Conservation (phyloP, 1,140 invertebrate genomes). For the Drosophila pachea region DNA sequence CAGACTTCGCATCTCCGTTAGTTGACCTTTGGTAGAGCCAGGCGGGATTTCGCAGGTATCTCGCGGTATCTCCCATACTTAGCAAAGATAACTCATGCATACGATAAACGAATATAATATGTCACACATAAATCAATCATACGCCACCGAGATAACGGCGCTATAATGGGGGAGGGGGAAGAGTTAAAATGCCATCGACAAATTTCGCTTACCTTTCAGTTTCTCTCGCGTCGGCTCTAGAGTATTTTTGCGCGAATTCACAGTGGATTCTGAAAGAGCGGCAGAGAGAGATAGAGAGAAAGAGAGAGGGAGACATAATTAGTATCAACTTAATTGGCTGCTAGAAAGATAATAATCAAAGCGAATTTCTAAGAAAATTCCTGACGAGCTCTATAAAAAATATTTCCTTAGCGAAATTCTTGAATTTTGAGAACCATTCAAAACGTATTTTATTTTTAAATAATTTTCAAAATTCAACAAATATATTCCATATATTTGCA, state of each 20-base stretch:
- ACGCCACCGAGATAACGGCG: background rate
- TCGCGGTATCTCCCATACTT: background rate
- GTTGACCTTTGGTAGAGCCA: too few relatives aligned
- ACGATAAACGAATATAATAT: too few relatives aligned
- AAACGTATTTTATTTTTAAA: too few relatives aligned
- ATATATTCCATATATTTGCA: too few relatives aligned
- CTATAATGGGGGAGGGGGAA: background rate
- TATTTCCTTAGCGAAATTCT: too few relatives aligned
- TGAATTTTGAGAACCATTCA: too few relatives aligned
- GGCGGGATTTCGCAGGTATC: background rate
- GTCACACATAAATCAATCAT: conserved; percentile 24
- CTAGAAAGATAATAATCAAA: too few relatives aligned
- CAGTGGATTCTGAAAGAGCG: conserved; percentile 56
- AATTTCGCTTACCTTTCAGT: conserved; percentile 55
- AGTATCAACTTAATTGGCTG: conserved; percentile 12
- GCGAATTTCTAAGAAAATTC: too few relatives aligned
- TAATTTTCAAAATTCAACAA: too few relatives aligned
- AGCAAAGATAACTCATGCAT: background rate
- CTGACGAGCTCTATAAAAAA: too few relatives aligned
- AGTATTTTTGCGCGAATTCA: conserved; percentile 69
- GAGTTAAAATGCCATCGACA: too few relatives aligned
- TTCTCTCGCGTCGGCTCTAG: conserved; percentile 66
- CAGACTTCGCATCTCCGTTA: too few relatives aligned
- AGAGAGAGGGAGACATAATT: conserved; percentile 10
- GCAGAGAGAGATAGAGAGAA: conserved; percentile 6